These are phyloP conservation scores for Pangasius djambal DNA, from an alignment of 2,797 vertebrate genomes.

Conservation along the genomic window DNA sequence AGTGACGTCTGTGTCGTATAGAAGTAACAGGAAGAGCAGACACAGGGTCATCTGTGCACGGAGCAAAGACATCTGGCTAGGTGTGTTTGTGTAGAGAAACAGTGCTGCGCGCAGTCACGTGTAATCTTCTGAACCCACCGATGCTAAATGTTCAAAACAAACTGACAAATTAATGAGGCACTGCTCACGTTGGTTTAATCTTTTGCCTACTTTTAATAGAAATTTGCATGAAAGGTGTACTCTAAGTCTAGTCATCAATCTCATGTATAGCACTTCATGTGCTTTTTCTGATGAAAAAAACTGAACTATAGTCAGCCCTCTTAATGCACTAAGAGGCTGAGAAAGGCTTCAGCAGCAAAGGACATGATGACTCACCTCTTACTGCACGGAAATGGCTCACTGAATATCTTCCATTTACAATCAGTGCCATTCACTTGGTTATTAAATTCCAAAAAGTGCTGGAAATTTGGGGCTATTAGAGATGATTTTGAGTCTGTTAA, in stretches of 20 bases:
- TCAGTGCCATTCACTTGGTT: conserved; percentile 36
- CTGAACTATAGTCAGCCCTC: too few species aligned
- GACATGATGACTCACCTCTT: conserved; percentile 28
- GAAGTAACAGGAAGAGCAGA: conserved; percentile 58
- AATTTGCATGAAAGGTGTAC: not conserved
- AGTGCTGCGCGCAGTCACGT: conserved; percentile 16
- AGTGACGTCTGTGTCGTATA: conserved; percentile 65
- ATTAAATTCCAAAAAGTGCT: not conserved
- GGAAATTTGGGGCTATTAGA: conserved; percentile 1
- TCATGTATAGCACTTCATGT: not conserved
- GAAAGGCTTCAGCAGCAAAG: conserved; percentile 19
- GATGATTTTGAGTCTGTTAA: not conserved
- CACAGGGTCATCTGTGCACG: conserved; percentile 38
- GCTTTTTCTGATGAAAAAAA: not conserved
- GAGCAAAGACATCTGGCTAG: conserved; percentile 41
- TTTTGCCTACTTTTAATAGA: conserved; percentile 11
- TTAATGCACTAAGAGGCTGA: conserved; percentile 14
- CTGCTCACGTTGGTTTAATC: not conserved
- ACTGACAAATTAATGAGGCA: conserved; percentile 1
- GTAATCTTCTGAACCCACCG: conserved; percentile 18
- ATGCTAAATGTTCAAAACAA: not conserved
- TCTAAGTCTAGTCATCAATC: not conserved
- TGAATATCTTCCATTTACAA: conserved; percentile 30
- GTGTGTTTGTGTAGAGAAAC: conserved; percentile 48
- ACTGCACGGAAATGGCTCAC: conserved; percentile 26